phyloP scores from a whole-genome alignment of 2,888 invertebrate genomes.

The Steromphala cineraria region DNA sequence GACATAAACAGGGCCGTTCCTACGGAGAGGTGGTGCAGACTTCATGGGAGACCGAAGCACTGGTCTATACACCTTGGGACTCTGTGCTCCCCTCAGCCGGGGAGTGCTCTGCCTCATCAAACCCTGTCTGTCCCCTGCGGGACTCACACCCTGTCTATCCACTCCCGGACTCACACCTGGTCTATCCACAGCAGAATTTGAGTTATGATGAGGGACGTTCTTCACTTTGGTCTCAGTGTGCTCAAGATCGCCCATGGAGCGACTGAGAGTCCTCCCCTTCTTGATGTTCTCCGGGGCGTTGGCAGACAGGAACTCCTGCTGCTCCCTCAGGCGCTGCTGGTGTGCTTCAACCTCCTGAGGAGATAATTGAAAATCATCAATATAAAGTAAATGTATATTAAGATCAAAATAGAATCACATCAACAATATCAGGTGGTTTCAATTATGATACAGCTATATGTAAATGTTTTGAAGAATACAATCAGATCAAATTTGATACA shows the following conservation, averaged over 20 bases:
- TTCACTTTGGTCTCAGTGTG: background rate
- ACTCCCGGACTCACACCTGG: background rate
- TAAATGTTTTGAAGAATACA: too few relatives aligned
- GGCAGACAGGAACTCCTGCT: conserved; percentile 39
- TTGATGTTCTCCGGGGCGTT: conserved; percentile 37
- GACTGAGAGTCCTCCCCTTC: background rate
- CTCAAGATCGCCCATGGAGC: background rate
- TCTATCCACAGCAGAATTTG: background rate
- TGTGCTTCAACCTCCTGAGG: conserved; percentile 1
- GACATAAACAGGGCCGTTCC: conserved; percentile 30
- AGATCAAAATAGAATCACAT: too few relatives aligned
- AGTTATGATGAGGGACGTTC: background rate
- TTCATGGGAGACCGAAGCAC: conserved; percentile 56
- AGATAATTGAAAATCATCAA: too few relatives aligned
- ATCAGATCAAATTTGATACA: too few relatives aligned
- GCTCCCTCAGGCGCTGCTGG: conserved; percentile 25
- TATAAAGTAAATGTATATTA: background rate
- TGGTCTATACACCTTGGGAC: conserved; percentile 48
- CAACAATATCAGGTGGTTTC: background rate
- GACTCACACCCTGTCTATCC: background rate
- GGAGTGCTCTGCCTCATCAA: background rate
- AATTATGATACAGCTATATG: too few relatives aligned
- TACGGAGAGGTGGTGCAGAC: conserved; percentile 31
- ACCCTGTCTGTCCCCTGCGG: background rate
- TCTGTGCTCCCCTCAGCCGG: conserved; percentile 43